Conservation (phyloP, 1,140 invertebrate genomes). For the Aphaenogaster rudis region DNA sequence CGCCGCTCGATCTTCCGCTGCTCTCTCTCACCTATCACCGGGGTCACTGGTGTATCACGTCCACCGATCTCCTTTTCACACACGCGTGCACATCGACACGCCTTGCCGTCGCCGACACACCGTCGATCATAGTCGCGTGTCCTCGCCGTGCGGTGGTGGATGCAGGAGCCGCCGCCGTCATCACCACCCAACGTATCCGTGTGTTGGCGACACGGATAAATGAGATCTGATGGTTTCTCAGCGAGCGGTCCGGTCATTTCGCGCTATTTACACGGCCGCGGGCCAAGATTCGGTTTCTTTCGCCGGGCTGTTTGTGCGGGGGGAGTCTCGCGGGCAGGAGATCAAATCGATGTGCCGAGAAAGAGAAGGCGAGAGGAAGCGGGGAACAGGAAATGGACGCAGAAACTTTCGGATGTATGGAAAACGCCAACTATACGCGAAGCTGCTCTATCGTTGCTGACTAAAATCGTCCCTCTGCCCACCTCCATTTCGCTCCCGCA, state of each 20-base stretch:
- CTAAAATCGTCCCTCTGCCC: neutral
- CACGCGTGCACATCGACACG: constrained; percentile 32
- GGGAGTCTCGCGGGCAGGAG: neutral
- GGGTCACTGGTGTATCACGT: constrained; percentile 30
- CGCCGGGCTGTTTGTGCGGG: constrained; percentile 44
- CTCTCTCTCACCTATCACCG: neutral
- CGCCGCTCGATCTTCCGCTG: neutral
- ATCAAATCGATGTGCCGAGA: neutral
- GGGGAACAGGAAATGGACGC: neutral
- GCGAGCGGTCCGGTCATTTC: constrained; percentile 42
- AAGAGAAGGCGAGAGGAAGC: constrained; percentile 17
- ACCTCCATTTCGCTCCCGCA: neutral
- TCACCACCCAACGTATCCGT: neutral
- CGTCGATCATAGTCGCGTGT: constrained; percentile 52
- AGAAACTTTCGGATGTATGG: constrained; percentile 30
- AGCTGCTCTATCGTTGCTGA: constrained; percentile 4
- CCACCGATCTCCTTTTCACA: constrained; percentile 49
- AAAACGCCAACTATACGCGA: constrained; percentile 15
- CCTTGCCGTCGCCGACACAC: constrained; percentile 15
- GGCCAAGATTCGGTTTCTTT: constrained; percentile 63
- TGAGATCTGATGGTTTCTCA: constrained; percentile 59
- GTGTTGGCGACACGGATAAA: constrained; percentile 48
- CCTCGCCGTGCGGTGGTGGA: neutral
- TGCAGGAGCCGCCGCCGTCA: neutral
- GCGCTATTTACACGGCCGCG: constrained; percentile 54